Evolutionary conservation across 2,113 vertebrate genomes (phyloP), one percentile per base, ranked within the genome.

Genomic region (Colinus virginianus): DNA sequence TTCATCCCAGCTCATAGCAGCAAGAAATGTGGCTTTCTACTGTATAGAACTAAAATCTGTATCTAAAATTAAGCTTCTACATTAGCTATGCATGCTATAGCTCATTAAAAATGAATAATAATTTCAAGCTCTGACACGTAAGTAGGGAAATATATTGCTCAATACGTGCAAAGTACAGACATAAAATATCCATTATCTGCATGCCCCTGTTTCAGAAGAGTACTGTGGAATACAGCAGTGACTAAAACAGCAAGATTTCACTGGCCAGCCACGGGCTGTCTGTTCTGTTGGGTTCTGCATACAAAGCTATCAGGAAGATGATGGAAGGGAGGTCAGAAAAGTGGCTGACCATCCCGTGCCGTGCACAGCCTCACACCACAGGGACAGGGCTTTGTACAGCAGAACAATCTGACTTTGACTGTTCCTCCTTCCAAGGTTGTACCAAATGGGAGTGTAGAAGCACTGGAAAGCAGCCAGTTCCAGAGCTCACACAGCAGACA

Each of bases 21-120:
- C 1, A 0, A 36, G 21, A 40, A 63, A 46, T 32, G 23, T 11
- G 1, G 64, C 15, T 70, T 46, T 30, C 34, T 63, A n/a, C 67
- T 1, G 32, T 75, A 71, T 8, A 70, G 74, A 87, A 4, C 38
- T 71, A n/a, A 90, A 92, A 34, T 11, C 78, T 51, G 25, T 28
- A 5, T 46, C 84, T 91, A 95, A 94, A 87, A 94, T 85, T 56
- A 85, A 77, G 42, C 22, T 46, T 46, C 61, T 77, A 30, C 64
- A 79, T 93, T 51, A 93, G 81, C 63, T 91, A 74, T 61, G 87
- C 82, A 70, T 46, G 75, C 42, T 71, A 45, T 36, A 89, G 71
- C 78, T 90, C 84, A 91, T 93, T 85, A 93, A 94, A 95, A 87
- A 94, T 93, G 81, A 75, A 94, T 90, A 18, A 18, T 74, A 67